Conservation (phyloP, 2,113 vertebrate species). For the Brachypodius melanocephalos region DNA sequence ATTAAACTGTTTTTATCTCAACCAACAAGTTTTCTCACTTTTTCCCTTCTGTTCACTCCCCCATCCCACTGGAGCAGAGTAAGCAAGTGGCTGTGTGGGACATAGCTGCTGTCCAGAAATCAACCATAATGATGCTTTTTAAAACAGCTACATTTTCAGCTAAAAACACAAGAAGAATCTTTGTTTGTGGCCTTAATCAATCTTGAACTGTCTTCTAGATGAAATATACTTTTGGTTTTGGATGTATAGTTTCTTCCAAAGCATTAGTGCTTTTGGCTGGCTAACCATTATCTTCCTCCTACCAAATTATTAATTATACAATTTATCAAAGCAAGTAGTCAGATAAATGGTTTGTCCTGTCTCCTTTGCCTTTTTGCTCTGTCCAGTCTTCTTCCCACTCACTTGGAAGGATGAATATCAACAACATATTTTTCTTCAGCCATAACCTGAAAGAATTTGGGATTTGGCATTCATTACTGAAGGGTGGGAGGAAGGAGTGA, state of each 20-base stretch:
- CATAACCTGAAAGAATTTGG: background rate
- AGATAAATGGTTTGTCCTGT: background rate
- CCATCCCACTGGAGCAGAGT: background rate
- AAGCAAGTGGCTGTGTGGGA: background rate
- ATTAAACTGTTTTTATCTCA: background rate
- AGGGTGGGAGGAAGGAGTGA: background rate
- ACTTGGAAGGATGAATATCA: background rate
- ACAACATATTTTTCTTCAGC: background rate
- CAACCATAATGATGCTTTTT: background rate
- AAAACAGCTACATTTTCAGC: background rate
- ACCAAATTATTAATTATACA: background rate
- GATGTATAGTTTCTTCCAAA: constrained; percentile 8
- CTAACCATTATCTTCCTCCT: background rate
- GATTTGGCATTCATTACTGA: accelerated
- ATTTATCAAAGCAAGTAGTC: background rate
- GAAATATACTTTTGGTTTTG: constrained; percentile 15
- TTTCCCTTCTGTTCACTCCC: background rate
- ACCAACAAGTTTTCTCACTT: background rate
- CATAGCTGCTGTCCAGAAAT: background rate
- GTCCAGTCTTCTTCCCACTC: background rate
- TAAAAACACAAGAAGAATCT: background rate
- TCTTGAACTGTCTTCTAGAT: background rate
- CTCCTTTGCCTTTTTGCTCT: background rate
- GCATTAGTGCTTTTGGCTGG: background rate
- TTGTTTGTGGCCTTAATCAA: background rate